Percentiles rank a stretch among this genome's conserved stretches.
phyloP scores from a whole-genome alignment of 2,888 invertebrate species.

The Ceramica pisi region DNA sequence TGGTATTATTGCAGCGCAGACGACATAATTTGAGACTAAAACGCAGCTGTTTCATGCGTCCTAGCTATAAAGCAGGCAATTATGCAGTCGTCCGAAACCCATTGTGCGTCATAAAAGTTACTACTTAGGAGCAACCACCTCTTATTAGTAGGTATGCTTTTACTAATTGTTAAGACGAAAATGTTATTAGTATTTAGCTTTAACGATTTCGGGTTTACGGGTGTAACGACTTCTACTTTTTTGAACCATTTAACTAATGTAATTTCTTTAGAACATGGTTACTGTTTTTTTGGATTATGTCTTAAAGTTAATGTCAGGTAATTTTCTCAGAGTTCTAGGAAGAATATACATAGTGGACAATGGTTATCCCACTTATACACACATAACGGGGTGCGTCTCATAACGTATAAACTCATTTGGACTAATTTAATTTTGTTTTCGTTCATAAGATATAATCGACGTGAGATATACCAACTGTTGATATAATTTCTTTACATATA shows the following conservation, averaged over 20 bases:
- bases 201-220: neutral
- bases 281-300: neutral
- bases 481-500: too few species aligned
- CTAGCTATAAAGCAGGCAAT: slow-evolving; percentile 35
- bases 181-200: slow-evolving; percentile 5
- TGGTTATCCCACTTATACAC: too few species aligned
- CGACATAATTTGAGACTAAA: slow-evolving; percentile 41
- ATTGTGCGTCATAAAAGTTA: slow-evolving; percentile 42
- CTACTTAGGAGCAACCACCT: slow-evolving; percentile 13
- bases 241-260: neutral
- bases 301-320: too few species aligned
- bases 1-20: slow-evolving; percentile 16
- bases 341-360: too few species aligned
- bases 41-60: slow-evolving; percentile 52
- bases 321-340: too few species aligned
- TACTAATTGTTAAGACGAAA: slow-evolving; percentile 14
- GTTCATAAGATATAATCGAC: too few species aligned
- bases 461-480: too few species aligned
- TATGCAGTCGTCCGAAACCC: slow-evolving; percentile 28
- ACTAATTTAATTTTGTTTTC: too few species aligned
- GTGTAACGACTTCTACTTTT: neutral
- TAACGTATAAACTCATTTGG: too few species aligned
- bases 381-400: too few species aligned
- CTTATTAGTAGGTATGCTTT: slow-evolving; percentile 7
- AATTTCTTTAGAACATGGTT: neutral